phyloP scores from a whole-genome alignment of 2,797 vertebrate species.

The Alca torda region DNA sequence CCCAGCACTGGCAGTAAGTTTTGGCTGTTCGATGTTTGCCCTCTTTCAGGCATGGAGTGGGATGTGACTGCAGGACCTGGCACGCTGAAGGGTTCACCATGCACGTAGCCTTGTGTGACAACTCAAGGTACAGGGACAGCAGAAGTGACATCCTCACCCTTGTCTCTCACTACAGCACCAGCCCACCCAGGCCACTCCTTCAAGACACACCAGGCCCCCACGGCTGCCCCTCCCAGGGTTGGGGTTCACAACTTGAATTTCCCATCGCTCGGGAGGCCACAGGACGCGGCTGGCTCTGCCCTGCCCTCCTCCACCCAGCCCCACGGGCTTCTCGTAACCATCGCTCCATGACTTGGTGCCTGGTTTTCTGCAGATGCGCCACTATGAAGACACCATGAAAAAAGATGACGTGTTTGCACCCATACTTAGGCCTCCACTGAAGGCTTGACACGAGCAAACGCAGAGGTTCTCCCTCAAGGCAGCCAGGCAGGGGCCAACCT shows the following conservation, averaged over 20 bases:
- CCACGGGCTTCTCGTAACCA: background rate
- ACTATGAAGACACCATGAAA: background rate
- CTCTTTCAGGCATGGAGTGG: background rate
- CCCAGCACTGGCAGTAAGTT: background rate
- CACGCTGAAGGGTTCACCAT: background rate
- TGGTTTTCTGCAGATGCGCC: background rate
- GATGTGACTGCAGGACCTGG: background rate
- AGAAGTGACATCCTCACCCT: background rate
- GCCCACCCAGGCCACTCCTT: background rate
- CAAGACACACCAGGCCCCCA: accelerated
- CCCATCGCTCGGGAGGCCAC: background rate
- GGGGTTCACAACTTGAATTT: background rate
- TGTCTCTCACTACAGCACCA: background rate
- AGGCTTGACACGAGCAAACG: background rate
- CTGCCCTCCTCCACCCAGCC: background rate
- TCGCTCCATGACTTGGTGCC: background rate
- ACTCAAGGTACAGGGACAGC: background rate
- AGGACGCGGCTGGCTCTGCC: background rate
- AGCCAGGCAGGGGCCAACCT: background rate
- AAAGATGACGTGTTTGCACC: background rate
- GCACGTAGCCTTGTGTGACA: accelerated
- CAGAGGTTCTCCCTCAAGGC: background rate
- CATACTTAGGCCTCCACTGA: background rate
- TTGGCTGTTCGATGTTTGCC: background rate
- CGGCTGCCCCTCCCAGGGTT: background rate